Percentiles rank a stretch among this genome's conserved stretches.
phyloP scores from a whole-genome alignment of 2,113 vertebrate species.

The Microtus richardsoni region DNA sequence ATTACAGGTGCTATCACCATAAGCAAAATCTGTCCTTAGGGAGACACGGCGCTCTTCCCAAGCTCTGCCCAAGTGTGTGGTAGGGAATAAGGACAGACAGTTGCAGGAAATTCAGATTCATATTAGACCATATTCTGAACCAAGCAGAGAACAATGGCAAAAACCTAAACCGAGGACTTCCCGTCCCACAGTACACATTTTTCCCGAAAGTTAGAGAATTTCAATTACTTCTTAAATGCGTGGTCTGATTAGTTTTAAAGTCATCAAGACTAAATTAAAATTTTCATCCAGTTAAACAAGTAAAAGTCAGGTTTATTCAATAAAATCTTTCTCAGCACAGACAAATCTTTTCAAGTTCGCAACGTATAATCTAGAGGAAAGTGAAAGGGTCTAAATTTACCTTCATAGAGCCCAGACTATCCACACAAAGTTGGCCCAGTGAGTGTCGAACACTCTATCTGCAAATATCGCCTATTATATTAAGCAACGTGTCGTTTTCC shows the following conservation, averaged over 20 bases:
- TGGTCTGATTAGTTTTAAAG: conserved; percentile 43
- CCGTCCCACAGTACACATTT: neutral
- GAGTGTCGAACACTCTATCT: conserved; percentile 53
- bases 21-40: neutral
- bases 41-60: conserved; percentile 4
- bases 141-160: neutral
- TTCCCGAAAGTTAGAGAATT: conserved; percentile 20
- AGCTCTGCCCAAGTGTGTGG: neutral
- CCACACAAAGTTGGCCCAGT: conserved; percentile 3
- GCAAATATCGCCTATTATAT: conserved; percentile 78
- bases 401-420: neutral
- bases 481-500: conserved; percentile 82
- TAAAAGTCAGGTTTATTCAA: conserved; percentile 17
- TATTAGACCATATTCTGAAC: neutral
- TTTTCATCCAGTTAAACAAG: conserved; percentile 47
- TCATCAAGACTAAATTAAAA: conserved; percentile 20
- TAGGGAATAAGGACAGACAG: neutral
- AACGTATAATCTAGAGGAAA: conserved; percentile 10
- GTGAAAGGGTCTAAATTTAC: neutral
- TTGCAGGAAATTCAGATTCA: conserved; percentile 17
- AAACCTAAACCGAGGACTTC: conserved; percentile 22
- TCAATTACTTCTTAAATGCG: conserved; percentile 19
- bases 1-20: neutral
- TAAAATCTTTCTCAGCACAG: conserved; percentile 29
- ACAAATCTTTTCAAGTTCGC: conserved; percentile 1